Base-by-base conservation (phyloP, 2,797 vertebrate species). In the Sternotherus odoratus region DNA sequence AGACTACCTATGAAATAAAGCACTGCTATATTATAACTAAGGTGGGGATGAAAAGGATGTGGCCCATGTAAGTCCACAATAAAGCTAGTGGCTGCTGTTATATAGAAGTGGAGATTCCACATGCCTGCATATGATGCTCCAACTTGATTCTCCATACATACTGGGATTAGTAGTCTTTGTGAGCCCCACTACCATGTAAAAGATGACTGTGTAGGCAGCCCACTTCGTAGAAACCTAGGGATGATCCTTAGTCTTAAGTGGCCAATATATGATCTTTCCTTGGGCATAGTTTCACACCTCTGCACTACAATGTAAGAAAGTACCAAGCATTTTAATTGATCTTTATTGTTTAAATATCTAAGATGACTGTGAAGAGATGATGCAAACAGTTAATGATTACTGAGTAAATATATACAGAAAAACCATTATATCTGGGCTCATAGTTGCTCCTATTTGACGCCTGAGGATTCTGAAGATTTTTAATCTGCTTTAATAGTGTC, bases 321-420 rank as follows among this genome's bases (percentile, higher is more conserved):
- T 33, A 39, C 57, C 28, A 43, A 83, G 30, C 0, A 3, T 77
- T 90, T 87, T 51, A 77, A 1, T 86, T 82, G 84, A 81, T 92
- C 89, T 81, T 16, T 3, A 33, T 2, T 48, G 86, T 77, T 82
- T 89, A 89, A 85, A 92, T 85, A 92, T 85, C 93, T 19, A 72
- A 87, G 39, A 82, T 53, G 79, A 85, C 43, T 28, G 10, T 84
- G 60, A 87, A 74, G 53, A 75, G 30, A 11, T 75, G 13, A 46
- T 23, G 28, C 5, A 28, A 36, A 69, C n/a, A 63, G 60, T 66
- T 21, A 21, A 21, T 39, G 12, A 43, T 43, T 72, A 43, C 8
- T 1, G 53, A 53, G 53, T 53, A 53, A 53, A 2, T 77, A 50
- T 79, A 2, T 86, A 82, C 82, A 51, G 81, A 48, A 85, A 85